Evolutionary conservation across 2,797 vertebrate genomes (phyloP), one percentile per base, ranked within the genome.

Genomic region (Tarsius wallacei): DNA sequence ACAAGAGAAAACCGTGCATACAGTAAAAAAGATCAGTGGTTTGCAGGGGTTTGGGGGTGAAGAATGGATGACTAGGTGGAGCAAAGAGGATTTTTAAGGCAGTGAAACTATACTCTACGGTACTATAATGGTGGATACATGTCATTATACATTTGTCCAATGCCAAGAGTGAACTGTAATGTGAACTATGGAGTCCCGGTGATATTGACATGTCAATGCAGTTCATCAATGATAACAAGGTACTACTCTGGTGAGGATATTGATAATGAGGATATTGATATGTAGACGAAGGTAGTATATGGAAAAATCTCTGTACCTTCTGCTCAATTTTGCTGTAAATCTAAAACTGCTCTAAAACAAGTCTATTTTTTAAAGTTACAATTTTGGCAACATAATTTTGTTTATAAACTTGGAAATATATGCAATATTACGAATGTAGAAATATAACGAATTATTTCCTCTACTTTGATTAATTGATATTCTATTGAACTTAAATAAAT

Each of bases 301-400:
- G 31, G 33, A 24, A 80, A 42, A 90, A 76, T 85, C 2, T 74
- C 31, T 89, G 47, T 57, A 16, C 7, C 6, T 68, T 80, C 3
- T 24, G 28, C 6, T 57, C 21, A 68, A 26, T 53, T 82, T 82
- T 86, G 11, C 51, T 80, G 6, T 93, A 21, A 63, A 64, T 15
- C 28, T 51, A 90, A 64, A 93, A 36, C 7, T 51, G 6, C 3
- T 21, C n/a, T 78, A 31, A 33, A 77, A 70, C 77, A 6, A 84
- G 31, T 4, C 26, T 76, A 24, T 6, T 73, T 71, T 70, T 51
- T 61, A 68, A 92, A 85, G 5, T 33, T 51, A 55, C 47, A 33
- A 88, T 74, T 93, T 91, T 42, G 22, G 57, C 13, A 78, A 77
- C n/a, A 82, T 1, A 8, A 51, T 93, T 95, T 78, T 76, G 16